These are phyloP conservation scores for Zygogramma bicolorata DNA, from an alignment of 2,888 invertebrate species.

Conservation along the genomic window DNA sequence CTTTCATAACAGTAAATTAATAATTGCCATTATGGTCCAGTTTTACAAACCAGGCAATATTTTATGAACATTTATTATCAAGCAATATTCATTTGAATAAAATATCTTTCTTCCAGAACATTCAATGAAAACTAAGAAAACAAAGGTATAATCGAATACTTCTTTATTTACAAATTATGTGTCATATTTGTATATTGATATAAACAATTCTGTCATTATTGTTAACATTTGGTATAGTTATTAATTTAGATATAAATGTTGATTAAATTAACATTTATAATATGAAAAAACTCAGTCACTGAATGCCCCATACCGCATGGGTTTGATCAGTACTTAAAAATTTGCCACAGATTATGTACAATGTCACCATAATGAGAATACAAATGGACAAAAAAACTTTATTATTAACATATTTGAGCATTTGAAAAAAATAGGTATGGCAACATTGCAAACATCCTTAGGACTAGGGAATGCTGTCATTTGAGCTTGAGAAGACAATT, in stretches of 20 bases:
- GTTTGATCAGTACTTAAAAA: constrained; percentile 37
- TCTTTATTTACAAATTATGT: constrained; percentile 53
- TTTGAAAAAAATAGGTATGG: not conserved
- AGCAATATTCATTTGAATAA: too few relatives aligned
- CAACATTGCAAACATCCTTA: constrained; percentile 20
- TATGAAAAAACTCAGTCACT: constrained; percentile 58
- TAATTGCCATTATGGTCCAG: too few relatives aligned
- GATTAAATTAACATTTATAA: constrained; percentile 57
- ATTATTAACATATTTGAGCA: constrained; percentile 13
- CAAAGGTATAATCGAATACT: constrained; percentile 7
- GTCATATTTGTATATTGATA: constrained; percentile 54
- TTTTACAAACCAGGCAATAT: too few relatives aligned
- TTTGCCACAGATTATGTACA: constrained; percentile 21
- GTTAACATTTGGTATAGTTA: constrained; percentile 62
- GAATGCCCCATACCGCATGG: constrained; percentile 51
- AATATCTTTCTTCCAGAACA: too few relatives aligned
- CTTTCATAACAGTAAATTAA: too few relatives aligned
- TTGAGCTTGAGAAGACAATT: constrained; percentile 52
- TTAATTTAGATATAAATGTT: constrained; percentile 60
- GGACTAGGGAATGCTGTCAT: constrained; percentile 55
- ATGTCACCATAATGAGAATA: constrained; percentile 19
- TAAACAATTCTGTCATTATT: constrained; percentile 61
- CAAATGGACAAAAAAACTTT: not conserved
- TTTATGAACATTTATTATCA: too few relatives aligned
- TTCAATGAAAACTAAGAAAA: too few relatives aligned